A percentile compares a stretch with the other conserved stretches of the same genome.
phyloP scores from a whole-genome alignment of 2,113 vertebrate genomes.

The Arenaria interpres region DNA sequence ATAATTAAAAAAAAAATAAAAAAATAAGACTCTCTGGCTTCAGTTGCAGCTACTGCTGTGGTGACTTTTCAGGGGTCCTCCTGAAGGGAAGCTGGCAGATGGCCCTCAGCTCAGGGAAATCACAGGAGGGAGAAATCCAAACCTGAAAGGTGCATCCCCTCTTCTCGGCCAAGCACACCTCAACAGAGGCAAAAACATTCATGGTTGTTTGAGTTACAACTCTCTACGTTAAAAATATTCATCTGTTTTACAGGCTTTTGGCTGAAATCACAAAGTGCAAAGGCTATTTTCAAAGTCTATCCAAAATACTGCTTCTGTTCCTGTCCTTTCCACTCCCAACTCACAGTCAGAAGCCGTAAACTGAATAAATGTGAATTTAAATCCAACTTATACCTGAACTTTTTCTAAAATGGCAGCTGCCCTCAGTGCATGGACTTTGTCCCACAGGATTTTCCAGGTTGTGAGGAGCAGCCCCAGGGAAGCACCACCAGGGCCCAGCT shows the following conservation, averaged over 20 bases:
- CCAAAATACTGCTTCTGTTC: background rate
- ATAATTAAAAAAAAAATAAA: background rate
- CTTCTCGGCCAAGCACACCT: background rate
- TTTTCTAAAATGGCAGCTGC: background rate
- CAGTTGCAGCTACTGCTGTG: background rate
- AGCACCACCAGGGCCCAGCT: background rate
- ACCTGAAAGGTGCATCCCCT: accelerated
- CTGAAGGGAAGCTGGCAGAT: accelerated
- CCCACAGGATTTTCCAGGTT: accelerated
- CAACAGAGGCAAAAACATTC: accelerated
- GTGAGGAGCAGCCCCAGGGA: background rate
- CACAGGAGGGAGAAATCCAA: background rate
- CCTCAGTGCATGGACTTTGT: accelerated
- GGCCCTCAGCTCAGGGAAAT: accelerated
- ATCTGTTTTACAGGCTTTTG: background rate
- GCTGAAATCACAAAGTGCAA: background rate
- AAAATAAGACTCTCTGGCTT: background rate
- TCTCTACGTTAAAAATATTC: background rate
- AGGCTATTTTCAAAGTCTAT: background rate
- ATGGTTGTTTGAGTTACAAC: background rate
- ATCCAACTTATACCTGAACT: background rate
- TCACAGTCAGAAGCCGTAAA: background rate
- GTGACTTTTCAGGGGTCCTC: background rate
- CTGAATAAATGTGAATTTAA: background rate
- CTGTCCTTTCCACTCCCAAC: background rate